A percentile compares a stretch with the other conserved stretches of the same genome.
phyloP scores from a whole-genome alignment of 2,797 vertebrate genomes.

The Octomys mimax region DNA sequence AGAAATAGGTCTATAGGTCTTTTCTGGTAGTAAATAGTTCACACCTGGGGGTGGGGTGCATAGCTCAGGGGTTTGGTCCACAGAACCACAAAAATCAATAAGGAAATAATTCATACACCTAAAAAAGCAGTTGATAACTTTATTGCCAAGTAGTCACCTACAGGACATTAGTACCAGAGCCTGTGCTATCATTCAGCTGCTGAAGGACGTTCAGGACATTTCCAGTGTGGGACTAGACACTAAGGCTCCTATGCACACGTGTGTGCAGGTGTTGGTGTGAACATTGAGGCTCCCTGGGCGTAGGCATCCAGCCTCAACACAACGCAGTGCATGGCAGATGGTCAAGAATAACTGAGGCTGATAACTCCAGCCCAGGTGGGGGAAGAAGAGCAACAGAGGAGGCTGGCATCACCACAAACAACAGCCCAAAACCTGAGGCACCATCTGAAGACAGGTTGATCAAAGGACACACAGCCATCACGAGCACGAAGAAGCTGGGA shows the following conservation, averaged over 20 bases:
- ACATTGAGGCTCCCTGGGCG: not conserved
- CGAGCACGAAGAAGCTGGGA: not conserved
- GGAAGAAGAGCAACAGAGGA: not conserved
- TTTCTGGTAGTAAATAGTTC: not conserved
- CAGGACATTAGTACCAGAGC: not conserved
- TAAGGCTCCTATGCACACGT: not conserved
- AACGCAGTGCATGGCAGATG: not conserved
- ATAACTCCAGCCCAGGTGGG: not conserved
- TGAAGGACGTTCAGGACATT: not conserved
- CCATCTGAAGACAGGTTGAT: not conserved
- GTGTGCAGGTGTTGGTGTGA: not conserved
- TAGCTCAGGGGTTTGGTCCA: not conserved
- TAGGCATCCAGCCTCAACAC: not conserved
- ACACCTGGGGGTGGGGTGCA: not conserved
- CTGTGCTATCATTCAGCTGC: not conserved
- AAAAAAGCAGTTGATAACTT: not conserved
- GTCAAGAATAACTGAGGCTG: not conserved
- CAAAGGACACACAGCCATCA: not conserved
- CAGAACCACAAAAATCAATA: not conserved
- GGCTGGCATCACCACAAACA: accelerated
- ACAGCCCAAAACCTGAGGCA: not conserved
- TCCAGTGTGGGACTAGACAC: not conserved
- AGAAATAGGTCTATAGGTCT: not conserved
- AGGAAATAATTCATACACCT: not conserved
- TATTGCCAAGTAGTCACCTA: not conserved